Base-by-base conservation (phyloP, 2,797 vertebrate genomes). In the Agapornis canus region DNA sequence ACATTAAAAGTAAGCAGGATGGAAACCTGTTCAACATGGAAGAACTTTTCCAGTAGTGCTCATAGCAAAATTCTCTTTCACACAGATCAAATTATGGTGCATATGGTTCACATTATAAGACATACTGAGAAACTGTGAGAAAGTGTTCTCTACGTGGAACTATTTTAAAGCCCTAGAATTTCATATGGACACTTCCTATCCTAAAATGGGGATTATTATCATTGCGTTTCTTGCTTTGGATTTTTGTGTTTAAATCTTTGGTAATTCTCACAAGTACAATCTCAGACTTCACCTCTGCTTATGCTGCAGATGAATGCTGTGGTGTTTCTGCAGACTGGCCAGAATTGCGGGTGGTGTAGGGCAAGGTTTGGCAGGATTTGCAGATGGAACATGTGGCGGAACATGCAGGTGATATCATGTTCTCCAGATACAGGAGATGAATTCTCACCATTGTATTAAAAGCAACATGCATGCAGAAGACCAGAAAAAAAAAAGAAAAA, bases 281-380 rank as follows among this genome's bases (percentile, higher is more conserved):
- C 96, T 98, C 98, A 64, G 99, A 98, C 97, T 99, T 98, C 87
- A 87, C 7, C 31, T 99, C 99, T 21, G 98, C 98, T 76, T 98
- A 98, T 3, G 98, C 98, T 86, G 97, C 97, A 57, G 98, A 98
- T 49, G 85, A 96, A 45, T 54, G 96, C 79, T 95, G 98, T 10
- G 96, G 98, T 16, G 11, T 68, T 39, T 64, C 70, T 76, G 97
- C 94, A 39, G 75, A 87, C 16, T 90, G 92, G 51, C 66, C 26
- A 75, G 80, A 49, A 65, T 82, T 61, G 92, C 84, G 14, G 97
- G 95, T 19, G 96, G 87, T 0, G 8, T 87, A 12, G 94, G 96
- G 95, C 95, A 82, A 54, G 61, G 29, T 32, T 42, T n/a, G 43
- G 51, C 45, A 92, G 39, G 11, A 23, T 82, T 56, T 6, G 15